Evolutionary conservation across 2,888 invertebrate genomes (phyloP).

Genomic region (Drosophila ochracea): DNA sequence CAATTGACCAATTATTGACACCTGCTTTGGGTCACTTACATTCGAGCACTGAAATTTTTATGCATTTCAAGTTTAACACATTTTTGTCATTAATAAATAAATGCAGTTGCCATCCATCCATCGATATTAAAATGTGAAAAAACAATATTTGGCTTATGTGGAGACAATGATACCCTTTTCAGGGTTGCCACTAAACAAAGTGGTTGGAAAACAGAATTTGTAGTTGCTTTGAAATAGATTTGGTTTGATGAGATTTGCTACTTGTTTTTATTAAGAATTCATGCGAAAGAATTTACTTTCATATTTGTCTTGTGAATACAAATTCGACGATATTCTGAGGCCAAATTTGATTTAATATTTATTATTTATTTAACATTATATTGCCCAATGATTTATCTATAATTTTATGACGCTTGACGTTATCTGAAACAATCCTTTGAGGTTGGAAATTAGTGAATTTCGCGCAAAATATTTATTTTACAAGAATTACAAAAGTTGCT

Average conservation of each 20-base stretch:
- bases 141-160: not conserved
- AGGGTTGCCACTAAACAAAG: too few relatives aligned
- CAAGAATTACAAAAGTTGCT: not conserved
- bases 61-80: not conserved
- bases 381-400: too few relatives aligned
- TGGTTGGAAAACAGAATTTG: too few relatives aligned
- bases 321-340: too few relatives aligned
- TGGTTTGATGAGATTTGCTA: too few relatives aligned
- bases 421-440: not conserved
- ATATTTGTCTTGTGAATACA: not conserved
- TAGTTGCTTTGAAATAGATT: too few relatives aligned
- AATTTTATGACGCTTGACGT: too few relatives aligned
- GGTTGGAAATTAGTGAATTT: not conserved
- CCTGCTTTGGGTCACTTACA: slow-evolving; percentile 47
- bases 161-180: too few relatives aligned
- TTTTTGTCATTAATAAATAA: not conserved
- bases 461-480: not conserved
- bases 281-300: too few relatives aligned
- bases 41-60: slow-evolving; percentile 22
- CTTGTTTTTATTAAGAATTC: too few relatives aligned
- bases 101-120: not conserved
- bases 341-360: not conserved
- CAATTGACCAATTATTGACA: slow-evolving; percentile 60
- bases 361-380: not conserved
- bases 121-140: not conserved